Percentiles rank a stretch among this genome's conserved stretches.
Conservation (phyloP, 2,888 invertebrate species). For the Glyphotaelius pellucidus region DNA sequence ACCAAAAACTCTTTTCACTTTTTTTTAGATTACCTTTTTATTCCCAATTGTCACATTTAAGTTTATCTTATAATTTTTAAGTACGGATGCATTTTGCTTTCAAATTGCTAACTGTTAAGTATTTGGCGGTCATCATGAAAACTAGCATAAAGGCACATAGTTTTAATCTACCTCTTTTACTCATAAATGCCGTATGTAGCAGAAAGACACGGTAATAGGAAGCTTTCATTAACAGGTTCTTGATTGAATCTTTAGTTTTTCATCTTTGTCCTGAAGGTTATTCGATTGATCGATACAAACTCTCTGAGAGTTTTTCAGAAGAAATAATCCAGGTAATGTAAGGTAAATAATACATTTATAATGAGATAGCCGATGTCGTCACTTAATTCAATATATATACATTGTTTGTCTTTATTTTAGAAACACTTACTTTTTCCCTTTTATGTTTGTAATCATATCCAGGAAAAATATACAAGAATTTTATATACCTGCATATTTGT, state of each 20-base stretch:
- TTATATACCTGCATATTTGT: not conserved
- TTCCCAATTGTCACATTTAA: no score
- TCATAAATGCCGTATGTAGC: not conserved
- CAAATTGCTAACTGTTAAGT: no score
- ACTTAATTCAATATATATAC: not conserved
- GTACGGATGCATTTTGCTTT: no score
- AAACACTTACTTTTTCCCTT: not conserved
- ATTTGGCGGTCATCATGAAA: no score
- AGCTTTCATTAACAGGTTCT: not conserved
- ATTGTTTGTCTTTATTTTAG: not conserved
- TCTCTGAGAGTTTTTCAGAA: conserved; percentile 20
- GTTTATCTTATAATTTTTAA: no score
- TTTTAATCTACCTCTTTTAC: no score
- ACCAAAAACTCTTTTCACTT: no score
- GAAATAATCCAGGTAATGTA: conserved; percentile 29
- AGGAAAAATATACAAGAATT: not conserved
- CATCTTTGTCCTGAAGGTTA: not conserved
- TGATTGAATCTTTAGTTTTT: not conserved
- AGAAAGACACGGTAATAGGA: not conserved
- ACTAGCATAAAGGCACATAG: no score
- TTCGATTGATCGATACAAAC: conserved; percentile 18
- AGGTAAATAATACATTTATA: conserved; percentile 39
- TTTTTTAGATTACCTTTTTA: no score
- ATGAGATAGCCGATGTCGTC: conserved; percentile 8
- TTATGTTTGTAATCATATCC: not conserved